These are phyloP conservation scores for Amphipoea oculea DNA, from an alignment of 2,888 invertebrate species.

Conservation along the genomic window DNA sequence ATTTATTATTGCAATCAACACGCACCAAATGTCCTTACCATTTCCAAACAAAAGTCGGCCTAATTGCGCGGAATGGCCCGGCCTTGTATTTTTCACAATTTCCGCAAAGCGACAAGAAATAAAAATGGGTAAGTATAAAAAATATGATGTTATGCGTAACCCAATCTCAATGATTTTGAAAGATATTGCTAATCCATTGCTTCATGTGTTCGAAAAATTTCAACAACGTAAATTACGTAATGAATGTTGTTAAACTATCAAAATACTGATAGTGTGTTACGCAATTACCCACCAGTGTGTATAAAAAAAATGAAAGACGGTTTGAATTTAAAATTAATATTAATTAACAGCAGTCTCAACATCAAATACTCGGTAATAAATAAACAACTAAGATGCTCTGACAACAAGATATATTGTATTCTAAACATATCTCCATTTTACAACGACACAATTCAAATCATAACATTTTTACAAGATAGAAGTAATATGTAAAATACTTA, in stretches of 20 bases:
- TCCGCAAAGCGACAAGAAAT: not conserved
- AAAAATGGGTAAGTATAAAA: not conserved
- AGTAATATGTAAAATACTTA: constrained; percentile 2
- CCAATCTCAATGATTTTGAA: too few species aligned
- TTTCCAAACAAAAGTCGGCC: too few species aligned
- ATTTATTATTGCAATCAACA: too few species aligned
- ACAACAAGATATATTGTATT: constrained; percentile 7
- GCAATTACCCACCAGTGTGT: too few species aligned
- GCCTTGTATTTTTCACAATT: not conserved
- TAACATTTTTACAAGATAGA: not conserved
- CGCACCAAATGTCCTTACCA: too few species aligned
- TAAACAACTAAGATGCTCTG: constrained; percentile 33
- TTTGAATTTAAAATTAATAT: constrained; percentile 49
- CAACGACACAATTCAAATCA: not conserved
- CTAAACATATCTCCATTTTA: constrained; percentile 12
- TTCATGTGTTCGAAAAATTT: too few species aligned
- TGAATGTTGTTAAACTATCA: too few species aligned
- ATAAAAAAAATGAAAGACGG: not conserved
- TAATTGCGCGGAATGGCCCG: too few species aligned
- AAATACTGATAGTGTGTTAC: too few species aligned
- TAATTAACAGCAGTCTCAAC: constrained; percentile 71
- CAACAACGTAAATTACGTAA: too few species aligned
- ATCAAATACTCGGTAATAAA: constrained; percentile 73
- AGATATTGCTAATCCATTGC: too few species aligned
- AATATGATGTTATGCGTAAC: not conserved